Percentiles rank a stretch among this genome's conserved stretches.
These are phyloP conservation scores for Cydia splendana DNA, from an alignment of 1,140 invertebrate genomes.

Conservation along the genomic window DNA sequence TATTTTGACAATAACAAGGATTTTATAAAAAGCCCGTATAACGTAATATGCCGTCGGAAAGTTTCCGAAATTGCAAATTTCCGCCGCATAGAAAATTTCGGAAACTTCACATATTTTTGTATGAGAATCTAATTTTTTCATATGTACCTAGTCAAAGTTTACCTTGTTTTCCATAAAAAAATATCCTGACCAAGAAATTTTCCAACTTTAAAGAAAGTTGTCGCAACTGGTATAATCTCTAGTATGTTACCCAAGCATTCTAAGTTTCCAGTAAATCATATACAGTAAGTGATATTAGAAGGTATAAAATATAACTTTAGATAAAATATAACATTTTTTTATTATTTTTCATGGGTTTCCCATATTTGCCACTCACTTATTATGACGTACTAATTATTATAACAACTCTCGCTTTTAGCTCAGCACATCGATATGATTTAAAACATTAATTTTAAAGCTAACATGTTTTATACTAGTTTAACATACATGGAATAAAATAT, in stretches of 20 bases:
- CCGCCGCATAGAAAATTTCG: no score
- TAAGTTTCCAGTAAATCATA: not conserved
- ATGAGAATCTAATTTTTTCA: no score
- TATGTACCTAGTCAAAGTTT: no score
- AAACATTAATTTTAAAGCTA: constrained; percentile 31
- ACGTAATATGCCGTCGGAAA: no score
- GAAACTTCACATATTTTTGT: no score
- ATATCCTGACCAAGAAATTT: no score
- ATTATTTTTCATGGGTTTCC: constrained; percentile 29
- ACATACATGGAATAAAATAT: constrained; percentile 25
- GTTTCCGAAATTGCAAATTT: no score
- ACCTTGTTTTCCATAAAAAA: no score
- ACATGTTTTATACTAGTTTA: constrained; percentile 9
- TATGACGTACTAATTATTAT: constrained; percentile 31
- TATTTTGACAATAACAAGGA: not conserved
- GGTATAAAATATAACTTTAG: constrained; percentile 14
- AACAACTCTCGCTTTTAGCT: constrained; percentile 27
- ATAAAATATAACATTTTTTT: constrained; percentile 32
- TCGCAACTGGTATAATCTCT: no score
- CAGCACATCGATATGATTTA: constrained; percentile 28
- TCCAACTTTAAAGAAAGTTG: no score
- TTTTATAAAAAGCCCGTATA: no score
- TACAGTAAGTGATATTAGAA: not conserved
- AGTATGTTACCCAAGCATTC: not conserved
- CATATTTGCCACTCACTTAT: constrained; percentile 29